Percentiles rank a stretch among this genome's conserved stretches.
These are phyloP conservation scores for Brachystomella parvula DNA, from an alignment of 1,140 invertebrate genomes.

Conservation along the genomic window DNA sequence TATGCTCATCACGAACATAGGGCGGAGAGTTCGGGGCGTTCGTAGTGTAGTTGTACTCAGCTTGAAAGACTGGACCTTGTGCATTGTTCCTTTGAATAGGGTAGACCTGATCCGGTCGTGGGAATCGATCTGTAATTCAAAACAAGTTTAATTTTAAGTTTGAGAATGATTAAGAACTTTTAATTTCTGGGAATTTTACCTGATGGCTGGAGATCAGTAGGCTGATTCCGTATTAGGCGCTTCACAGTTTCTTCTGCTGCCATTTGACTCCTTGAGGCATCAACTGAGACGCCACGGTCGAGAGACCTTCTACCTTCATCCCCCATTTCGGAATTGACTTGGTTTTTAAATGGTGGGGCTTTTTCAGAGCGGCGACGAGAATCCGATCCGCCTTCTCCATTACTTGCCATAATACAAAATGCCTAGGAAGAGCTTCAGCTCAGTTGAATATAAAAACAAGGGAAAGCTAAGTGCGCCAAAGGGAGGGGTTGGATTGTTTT, in stretches of 20 bases:
- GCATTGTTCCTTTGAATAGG: neutral
- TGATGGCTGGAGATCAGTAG: neutral
- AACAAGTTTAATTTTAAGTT: neutral
- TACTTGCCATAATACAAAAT: neutral
- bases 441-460: neutral
- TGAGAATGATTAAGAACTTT: neutral
- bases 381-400: neutral
- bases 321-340: neutral
- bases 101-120: neutral
- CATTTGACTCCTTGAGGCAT: neutral
- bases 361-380: neutral
- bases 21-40: neutral
- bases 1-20: neutral
- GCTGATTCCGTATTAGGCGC: neutral
- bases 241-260: neutral
- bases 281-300: neutral
- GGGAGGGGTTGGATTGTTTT: neutral
- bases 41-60: conserved; percentile 1
- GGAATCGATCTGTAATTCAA: neutral
- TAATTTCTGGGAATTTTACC: neutral
- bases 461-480: neutral
- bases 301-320: neutral
- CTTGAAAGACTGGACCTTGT: neutral
- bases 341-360: neutral
- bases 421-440: neutral